These are phyloP conservation scores for Drosophila hawaiiensis DNA, from an alignment of 2,888 invertebrate species.

Conservation along the genomic window DNA sequence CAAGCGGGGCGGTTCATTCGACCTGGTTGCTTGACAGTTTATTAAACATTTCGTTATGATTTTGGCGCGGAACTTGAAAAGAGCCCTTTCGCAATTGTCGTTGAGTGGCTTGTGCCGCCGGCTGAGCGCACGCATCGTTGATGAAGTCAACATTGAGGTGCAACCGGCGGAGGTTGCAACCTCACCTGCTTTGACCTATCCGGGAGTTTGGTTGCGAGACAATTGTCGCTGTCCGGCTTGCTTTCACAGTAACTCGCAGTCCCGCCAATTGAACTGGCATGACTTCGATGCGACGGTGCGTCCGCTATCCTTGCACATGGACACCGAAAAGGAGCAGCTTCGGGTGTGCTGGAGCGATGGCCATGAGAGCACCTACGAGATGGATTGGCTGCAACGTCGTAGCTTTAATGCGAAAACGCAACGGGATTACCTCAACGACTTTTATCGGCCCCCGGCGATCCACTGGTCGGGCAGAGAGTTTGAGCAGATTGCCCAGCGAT, in stretches of 20 bases:
- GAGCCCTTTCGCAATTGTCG: conserved; percentile 4
- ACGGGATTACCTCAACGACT: conserved; percentile 85
- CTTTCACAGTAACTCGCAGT: conserved; percentile 88
- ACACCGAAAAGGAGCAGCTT: conserved; percentile 62
- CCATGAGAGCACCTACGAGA: conserved; percentile 87
- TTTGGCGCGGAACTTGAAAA: conserved; percentile 41
- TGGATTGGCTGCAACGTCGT: conserved; percentile 88
- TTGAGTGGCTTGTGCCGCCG: conserved; percentile 19
- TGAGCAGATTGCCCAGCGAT: conserved; percentile 85
- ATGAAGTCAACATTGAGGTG: conserved; percentile 69
- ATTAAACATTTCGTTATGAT: conserved; percentile 18
- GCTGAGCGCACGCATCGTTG: conserved; percentile 69
- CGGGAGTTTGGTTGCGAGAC: conserved; percentile 90
- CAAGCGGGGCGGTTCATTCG: conserved; percentile 14
- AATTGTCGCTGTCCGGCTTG: conserved; percentile 90
- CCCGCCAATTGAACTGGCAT: conserved; percentile 88
- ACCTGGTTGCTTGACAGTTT: not conserved
- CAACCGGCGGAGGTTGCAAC: conserved; percentile 14
- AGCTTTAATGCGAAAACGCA: conserved; percentile 86
- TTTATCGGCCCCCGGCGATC: conserved; percentile 86
- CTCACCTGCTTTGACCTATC: conserved; percentile 87
- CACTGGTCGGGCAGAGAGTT: conserved; percentile 87
- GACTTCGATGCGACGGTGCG: conserved; percentile 87
- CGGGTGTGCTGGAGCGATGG: conserved; percentile 88
- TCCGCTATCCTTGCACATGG: conserved; percentile 82